Conservation (phyloP, 2,888 invertebrate species). For the Malacosoma neustria region DNA sequence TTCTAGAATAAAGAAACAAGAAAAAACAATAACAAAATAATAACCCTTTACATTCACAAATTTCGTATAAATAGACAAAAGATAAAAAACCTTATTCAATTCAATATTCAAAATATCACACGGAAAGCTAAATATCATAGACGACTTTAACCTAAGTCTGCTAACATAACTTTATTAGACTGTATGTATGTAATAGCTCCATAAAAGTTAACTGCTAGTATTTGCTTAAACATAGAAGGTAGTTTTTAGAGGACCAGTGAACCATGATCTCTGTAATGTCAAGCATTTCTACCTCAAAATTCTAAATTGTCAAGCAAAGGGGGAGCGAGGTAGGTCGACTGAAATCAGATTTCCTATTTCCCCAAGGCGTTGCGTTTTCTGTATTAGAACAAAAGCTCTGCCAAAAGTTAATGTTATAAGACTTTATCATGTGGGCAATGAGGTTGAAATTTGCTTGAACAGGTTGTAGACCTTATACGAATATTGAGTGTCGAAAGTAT, state of each 20-base stretch:
- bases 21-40: too few relatives aligned
- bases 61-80: background rate
- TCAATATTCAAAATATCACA: background rate
- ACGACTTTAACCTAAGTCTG: conserved; percentile 15
- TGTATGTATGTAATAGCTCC: conserved; percentile 53
- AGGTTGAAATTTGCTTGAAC: conserved; percentile 26
- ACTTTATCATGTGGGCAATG: conserved; percentile 26
- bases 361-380: conserved; percentile 43
- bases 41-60: too few relatives aligned
- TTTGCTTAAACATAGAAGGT: conserved; percentile 48
- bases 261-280: conserved; percentile 21
- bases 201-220: conserved; percentile 61
- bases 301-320: conserved; percentile 16
- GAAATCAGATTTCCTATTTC: conserved; percentile 41
- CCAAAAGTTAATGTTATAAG: conserved; percentile 17
- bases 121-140: background rate
- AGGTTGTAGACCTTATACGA: conserved; percentile 32
- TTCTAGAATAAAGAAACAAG: too few relatives aligned
- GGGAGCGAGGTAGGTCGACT: conserved; percentile 30
- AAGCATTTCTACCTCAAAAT: conserved; percentile 16
- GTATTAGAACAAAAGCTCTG: conserved; percentile 50
- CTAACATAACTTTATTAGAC: conserved; percentile 51
- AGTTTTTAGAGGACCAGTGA: conserved; percentile 28
- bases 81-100: background rate
- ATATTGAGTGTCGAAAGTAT: conserved; percentile 45